Evolutionary conservation across 1,140 invertebrate species (phyloP).

Genomic region (Globodera rostochiensis): DNA sequence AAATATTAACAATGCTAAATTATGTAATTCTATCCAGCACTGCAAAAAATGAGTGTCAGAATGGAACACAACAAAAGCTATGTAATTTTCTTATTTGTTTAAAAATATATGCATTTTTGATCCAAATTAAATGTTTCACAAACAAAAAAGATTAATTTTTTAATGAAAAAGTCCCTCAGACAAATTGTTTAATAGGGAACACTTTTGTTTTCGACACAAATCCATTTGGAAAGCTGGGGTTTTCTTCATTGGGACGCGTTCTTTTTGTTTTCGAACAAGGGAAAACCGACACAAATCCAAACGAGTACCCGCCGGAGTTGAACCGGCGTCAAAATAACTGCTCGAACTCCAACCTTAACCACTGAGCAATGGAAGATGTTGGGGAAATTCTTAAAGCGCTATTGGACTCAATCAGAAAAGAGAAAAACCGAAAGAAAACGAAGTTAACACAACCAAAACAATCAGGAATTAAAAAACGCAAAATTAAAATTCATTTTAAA

Average conservation of each 20-base stretch:
- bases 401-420: too few relatives aligned
- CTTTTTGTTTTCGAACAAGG: not conserved
- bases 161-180: not conserved
- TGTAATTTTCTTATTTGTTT: conserved; percentile 7
- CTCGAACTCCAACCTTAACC: not conserved
- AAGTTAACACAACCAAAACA: too few relatives aligned
- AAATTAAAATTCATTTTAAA: not conserved
- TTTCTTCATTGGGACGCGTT: not conserved
- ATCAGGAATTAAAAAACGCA: too few relatives aligned
- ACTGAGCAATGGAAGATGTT: too few relatives aligned
- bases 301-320: not conserved
- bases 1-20: too few relatives aligned
- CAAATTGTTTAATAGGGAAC: not conserved
- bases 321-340: not conserved
- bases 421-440: too few relatives aligned
- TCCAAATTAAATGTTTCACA: not conserved
- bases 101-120: not conserved
- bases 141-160: not conserved
- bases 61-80: not conserved
- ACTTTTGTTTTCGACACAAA: not conserved
- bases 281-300: not conserved
- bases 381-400: too few relatives aligned
- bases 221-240: conserved; percentile 1
- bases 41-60: too few relatives aligned
- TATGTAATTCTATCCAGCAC: too few relatives aligned